These are phyloP conservation scores for Camelus bactrianus DNA, from an alignment of 2,113 vertebrate genomes.

Conservation along the genomic window DNA sequence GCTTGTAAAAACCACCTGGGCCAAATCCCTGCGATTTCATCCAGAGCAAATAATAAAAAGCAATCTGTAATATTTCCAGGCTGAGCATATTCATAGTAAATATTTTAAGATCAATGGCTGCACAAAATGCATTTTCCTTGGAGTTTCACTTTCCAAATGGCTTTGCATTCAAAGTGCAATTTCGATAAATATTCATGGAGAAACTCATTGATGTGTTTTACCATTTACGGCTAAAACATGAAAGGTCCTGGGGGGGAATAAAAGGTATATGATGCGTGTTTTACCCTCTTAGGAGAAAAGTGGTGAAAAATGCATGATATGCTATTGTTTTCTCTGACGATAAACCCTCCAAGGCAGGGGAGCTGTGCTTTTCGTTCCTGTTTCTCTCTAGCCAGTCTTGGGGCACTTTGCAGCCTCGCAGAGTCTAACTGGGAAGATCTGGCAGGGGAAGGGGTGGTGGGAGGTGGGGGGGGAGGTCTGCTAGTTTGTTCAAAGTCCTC, in stretches of 20 bases:
- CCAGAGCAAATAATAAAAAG: slow-evolving; percentile 73
- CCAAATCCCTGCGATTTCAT: slow-evolving; percentile 30
- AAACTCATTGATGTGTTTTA: slow-evolving; percentile 73
- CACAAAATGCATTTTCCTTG: slow-evolving; percentile 65
- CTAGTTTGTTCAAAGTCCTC: neutral
- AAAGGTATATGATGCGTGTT: neutral
- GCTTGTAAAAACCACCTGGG: neutral
- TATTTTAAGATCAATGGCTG: slow-evolving; percentile 77
- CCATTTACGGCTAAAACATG: slow-evolving; percentile 64
- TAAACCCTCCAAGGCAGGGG: neutral
- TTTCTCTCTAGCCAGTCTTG: neutral
- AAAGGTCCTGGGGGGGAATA: slow-evolving; percentile 33
- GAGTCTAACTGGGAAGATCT: neutral
- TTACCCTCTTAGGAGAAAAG: slow-evolving; percentile 14
- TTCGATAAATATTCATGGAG: slow-evolving; percentile 81
- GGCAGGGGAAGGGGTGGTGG: neutral
- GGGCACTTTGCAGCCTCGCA: neutral
- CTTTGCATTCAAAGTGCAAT: slow-evolving; percentile 74
- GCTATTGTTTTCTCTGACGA: neutral
- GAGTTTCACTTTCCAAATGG: slow-evolving; percentile 71
- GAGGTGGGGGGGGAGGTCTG: too few relatives aligned
- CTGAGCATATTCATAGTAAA: slow-evolving; percentile 73
- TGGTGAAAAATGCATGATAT: neutral
- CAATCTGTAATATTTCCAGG: slow-evolving; percentile 51
- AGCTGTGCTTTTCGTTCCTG: neutral